Percentiles rank a stretch among this genome's conserved stretches.
These are phyloP conservation scores for Girardia tigrina DNA, from an alignment of 2,888 invertebrate genomes.

Conservation along the genomic window DNA sequence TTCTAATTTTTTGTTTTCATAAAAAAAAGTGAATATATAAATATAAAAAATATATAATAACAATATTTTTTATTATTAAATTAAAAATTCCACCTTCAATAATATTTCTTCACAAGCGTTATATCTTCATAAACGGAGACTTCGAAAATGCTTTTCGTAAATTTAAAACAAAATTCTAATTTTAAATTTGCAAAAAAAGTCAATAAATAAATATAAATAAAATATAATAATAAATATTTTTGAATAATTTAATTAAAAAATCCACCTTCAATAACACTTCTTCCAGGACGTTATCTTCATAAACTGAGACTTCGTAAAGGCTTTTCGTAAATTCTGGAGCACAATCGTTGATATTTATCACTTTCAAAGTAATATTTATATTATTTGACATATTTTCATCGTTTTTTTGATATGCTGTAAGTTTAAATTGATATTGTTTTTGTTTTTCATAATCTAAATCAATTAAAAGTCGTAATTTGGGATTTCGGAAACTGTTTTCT, in stretches of 20 bases:
- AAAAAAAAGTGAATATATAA: no score
- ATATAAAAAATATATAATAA: no score
- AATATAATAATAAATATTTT: background rate
- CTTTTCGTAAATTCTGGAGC: background rate
- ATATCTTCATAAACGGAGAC: no score
- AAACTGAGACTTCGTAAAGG: background rate
- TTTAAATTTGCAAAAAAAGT: background rate
- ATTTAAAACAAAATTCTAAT: background rate
- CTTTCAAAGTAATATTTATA: background rate
- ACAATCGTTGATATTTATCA: constrained; percentile 2
- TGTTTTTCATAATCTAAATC: constrained; percentile 13
- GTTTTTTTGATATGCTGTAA: background rate
- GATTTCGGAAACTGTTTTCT: background rate
- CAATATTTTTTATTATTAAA: background rate
- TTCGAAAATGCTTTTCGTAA: no score
- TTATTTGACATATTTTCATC: background rate
- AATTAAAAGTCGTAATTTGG: constrained; percentile 1
- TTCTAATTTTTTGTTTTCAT: background rate
- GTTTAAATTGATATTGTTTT: background rate
- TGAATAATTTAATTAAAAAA: background rate
- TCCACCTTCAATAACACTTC: background rate
- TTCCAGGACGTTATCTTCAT: background rate
- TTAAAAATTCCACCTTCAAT: no score
- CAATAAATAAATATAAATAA: background rate
- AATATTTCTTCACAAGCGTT: no score